A percentile compares a stretch with the other conserved stretches of the same genome.
These are phyloP conservation scores for Otocyon megalotis DNA, from an alignment of 2,113 vertebrate genomes.

Conservation along the genomic window DNA sequence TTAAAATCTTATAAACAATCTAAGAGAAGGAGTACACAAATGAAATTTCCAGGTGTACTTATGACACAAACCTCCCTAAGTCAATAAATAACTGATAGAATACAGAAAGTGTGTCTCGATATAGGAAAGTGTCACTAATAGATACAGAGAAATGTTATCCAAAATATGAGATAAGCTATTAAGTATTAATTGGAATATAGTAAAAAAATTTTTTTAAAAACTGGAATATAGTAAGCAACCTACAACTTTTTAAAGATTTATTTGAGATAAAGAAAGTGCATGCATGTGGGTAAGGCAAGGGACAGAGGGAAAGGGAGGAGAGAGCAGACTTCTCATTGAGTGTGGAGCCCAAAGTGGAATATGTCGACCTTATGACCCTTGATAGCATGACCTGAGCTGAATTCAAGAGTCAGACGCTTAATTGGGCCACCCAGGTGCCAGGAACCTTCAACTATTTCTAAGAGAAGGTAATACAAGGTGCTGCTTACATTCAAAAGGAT, in stretches of 20 bases:
- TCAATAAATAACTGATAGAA: slow-evolving; percentile 15
- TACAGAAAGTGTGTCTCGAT: not conserved
- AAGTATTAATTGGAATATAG: not conserved
- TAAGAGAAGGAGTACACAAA: not conserved
- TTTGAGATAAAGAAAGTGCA: not conserved
- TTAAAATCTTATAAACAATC: slow-evolving; percentile 14
- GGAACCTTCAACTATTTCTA: slow-evolving; percentile 17
- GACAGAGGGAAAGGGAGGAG: not conserved
- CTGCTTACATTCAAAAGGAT: slow-evolving; percentile 32
- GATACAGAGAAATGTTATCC: not conserved
- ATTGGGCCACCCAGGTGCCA: not conserved
- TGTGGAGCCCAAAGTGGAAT: not conserved
- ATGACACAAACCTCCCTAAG: not conserved
- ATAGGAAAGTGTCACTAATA: not conserved
- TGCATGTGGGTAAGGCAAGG: not conserved
- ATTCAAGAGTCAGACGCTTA: not conserved
- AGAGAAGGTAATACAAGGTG: not conserved
- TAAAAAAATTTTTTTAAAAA: too few species aligned
- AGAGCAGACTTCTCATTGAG: not conserved
- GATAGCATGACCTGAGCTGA: not conserved
- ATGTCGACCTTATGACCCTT: not conserved
- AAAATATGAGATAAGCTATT: not conserved
- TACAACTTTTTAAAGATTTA: not conserved
- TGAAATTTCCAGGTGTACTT: slow-evolving; percentile 15
- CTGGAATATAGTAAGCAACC: not conserved